These are phyloP conservation scores for Premnoplex brunnescens DNA, from an alignment of 2,797 vertebrate genomes.

Conservation along the genomic window DNA sequence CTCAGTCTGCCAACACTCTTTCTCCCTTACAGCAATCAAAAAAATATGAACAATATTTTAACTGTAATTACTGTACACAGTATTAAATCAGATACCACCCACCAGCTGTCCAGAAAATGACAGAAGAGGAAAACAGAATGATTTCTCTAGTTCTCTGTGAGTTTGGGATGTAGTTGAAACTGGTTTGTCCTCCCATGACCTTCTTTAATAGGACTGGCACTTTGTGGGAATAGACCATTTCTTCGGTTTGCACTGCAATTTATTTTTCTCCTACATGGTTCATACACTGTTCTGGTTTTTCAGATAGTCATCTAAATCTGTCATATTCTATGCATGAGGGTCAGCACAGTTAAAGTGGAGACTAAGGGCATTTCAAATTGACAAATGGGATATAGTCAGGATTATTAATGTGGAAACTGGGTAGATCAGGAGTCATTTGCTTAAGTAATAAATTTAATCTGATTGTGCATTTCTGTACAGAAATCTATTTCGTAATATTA, in stretches of 20 bases:
- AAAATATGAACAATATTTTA: constrained; percentile 62
- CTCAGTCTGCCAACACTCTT: constrained; percentile 52
- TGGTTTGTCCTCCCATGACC: constrained; percentile 37
- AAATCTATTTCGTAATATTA: background rate
- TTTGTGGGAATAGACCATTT: background rate
- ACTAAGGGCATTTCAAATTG: background rate
- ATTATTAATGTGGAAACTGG: background rate
- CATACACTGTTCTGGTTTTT: background rate
- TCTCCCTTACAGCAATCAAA: constrained; percentile 38
- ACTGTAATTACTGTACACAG: constrained; percentile 65
- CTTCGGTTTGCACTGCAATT: background rate
- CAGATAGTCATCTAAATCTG: background rate
- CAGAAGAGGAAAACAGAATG: constrained; percentile 17
- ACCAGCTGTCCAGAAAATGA: constrained; percentile 56
- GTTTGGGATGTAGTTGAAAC: background rate
- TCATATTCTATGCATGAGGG: background rate
- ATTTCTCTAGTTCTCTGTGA: background rate
- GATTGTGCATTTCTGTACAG: background rate
- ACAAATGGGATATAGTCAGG: background rate
- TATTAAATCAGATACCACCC: constrained; percentile 51
- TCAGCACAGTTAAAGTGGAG: background rate
- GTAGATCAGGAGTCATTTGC: background rate
- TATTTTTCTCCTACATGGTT: background rate
- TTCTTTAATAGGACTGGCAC: background rate
- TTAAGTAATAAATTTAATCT: background rate